phyloP scores from a whole-genome alignment of 2,797 vertebrate genomes.

The Scleropages formosus region DNA sequence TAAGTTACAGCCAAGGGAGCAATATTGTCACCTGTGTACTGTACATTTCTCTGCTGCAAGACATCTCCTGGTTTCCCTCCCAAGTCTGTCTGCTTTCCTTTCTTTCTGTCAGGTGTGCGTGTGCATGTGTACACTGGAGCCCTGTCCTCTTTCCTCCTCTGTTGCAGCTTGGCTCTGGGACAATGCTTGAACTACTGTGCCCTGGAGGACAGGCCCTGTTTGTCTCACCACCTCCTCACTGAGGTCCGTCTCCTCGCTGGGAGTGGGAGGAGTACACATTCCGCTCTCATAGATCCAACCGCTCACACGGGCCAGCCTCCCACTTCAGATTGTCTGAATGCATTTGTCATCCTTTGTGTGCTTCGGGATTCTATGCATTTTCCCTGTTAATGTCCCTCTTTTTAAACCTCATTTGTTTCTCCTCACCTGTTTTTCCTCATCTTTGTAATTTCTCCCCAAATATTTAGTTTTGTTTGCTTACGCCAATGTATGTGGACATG shows the following conservation, averaged over 20 bases:
- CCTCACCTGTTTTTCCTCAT: constrained; percentile 12
- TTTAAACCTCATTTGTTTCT: neutral
- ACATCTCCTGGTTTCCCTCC: too few species aligned
- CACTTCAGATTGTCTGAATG: constrained; percentile 14
- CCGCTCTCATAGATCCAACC: constrained; percentile 13
- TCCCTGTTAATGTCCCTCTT: neutral
- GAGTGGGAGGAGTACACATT: constrained; percentile 23
- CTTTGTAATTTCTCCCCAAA: neutral
- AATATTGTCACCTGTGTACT: too few species aligned
- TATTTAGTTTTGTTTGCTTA: constrained; percentile 38
- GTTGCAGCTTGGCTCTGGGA: too few species aligned
- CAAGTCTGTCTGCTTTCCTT: too few species aligned
- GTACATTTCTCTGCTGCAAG: too few species aligned
- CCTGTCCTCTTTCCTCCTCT: neutral
- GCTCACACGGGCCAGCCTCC: constrained; percentile 19
- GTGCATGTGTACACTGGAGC: too few species aligned
- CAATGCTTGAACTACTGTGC: constrained; percentile 5
- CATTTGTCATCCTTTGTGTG: constrained; percentile 16
- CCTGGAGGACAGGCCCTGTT: neutral
- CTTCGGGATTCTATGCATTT: constrained; percentile 6
- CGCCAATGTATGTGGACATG: constrained; percentile 41
- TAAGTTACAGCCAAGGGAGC: too few species aligned
- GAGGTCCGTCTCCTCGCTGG: neutral
- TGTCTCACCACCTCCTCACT: constrained; percentile 7
- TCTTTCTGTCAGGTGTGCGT: too few species aligned